A percentile compares a stretch with the other conserved stretches of the same genome.
phyloP scores from a whole-genome alignment of 2,113 vertebrate genomes.

The Albula glossodonta region DNA sequence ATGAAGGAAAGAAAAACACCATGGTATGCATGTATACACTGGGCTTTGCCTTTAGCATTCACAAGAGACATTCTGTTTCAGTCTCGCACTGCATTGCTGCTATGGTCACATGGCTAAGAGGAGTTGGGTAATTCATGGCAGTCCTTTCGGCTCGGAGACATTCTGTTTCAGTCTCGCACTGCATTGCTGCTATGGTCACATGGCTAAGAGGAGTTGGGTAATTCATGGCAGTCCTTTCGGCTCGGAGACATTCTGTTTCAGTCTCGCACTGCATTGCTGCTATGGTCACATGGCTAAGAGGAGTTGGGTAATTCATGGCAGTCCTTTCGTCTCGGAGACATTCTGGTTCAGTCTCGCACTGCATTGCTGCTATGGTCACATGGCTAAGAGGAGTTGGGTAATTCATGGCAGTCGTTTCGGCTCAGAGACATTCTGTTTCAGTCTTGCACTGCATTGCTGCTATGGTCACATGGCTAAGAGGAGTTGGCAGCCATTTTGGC shows the following conservation, averaged over 20 bases:
- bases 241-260: conserved; percentile 29
- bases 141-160: neutral
- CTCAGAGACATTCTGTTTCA: neutral
- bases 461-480: neutral
- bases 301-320: too few relatives aligned
- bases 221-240: conserved; percentile 21
- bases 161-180: conserved; percentile 18
- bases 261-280: too few relatives aligned
- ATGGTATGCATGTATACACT: conserved; percentile 30
- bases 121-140: too few relatives aligned
- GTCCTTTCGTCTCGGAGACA: too few relatives aligned
- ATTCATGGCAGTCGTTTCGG: too few relatives aligned
- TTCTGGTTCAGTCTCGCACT: conserved; percentile 45
- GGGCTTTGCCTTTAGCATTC: conserved; percentile 29
- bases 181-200: conserved; percentile 18
- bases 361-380: neutral
- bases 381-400: too few relatives aligned
- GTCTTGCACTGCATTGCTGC: conserved; percentile 27
- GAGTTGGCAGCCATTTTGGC: too few relatives aligned
- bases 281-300: too few relatives aligned
- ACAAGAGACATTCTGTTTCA: conserved; percentile 53
- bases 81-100: neutral
- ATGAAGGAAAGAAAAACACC: conserved; percentile 54
- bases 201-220: neutral
- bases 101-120: neutral